Evolutionary conservation across 2,797 vertebrate species (phyloP).

Genomic region (Leuciscus waleckii): DNA sequence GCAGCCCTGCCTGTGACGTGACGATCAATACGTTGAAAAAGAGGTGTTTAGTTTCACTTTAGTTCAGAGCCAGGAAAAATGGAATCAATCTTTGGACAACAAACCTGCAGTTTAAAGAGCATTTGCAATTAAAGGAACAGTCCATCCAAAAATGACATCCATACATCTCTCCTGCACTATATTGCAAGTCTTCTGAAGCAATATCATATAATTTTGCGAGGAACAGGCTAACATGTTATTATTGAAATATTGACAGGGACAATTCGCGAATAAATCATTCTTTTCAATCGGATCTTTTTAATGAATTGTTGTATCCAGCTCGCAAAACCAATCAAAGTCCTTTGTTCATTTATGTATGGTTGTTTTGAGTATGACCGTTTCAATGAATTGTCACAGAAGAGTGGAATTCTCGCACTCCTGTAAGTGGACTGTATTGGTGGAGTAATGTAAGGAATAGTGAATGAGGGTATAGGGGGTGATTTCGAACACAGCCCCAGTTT

Average conservation of each 20-base stretch:
- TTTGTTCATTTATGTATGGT: background rate
- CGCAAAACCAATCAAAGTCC: background rate
- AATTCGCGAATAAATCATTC: background rate
- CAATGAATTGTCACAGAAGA: background rate
- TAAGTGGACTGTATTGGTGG: no score
- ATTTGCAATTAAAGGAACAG: constrained; percentile 11
- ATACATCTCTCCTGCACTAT: no score
- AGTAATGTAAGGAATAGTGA: no score
- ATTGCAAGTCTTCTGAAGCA: background rate
- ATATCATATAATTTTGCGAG: background rate
- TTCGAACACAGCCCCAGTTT: background rate
- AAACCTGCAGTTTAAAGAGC: constrained; percentile 20
- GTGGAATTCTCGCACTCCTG: no score
- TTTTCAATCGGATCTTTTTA: background rate
- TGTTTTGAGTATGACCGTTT: background rate
- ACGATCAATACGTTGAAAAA: constrained; percentile 29
- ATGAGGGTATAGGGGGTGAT: no score
- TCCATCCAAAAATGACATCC: background rate
- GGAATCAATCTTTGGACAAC: constrained; percentile 18
- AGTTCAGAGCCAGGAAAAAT: constrained; percentile 20
- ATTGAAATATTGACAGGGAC: background rate
- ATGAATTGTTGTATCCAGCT: background rate
- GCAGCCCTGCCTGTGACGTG: constrained; percentile 1
- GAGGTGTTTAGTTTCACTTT: constrained; percentile 28
- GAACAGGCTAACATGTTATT: background rate